Evolutionary conservation across 1,140 invertebrate genomes (phyloP), one percentile per base, ranked within the genome.

Genomic region (Gyrodactylus bullatarudis): DNA sequence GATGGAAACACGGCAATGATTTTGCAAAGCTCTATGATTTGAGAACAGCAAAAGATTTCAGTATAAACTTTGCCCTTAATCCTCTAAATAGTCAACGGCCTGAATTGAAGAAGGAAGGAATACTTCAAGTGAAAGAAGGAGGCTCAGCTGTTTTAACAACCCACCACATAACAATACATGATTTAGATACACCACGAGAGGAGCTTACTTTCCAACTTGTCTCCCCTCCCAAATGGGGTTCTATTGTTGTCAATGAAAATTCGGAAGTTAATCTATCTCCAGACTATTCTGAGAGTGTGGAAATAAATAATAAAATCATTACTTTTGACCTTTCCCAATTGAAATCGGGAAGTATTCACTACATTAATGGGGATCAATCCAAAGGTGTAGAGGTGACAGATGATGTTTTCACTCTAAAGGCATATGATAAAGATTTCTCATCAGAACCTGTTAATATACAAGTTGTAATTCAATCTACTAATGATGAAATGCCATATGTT

Each of bases 401-500:
- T 25, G 70, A 71, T 26, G 26, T 71, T 25, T 71, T 71, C n/a
- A 25, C 70, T 16, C 20, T 71, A 2, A 25, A 23, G 20, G 70
- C 21, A 26, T 23, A 1, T 25, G 70, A 71, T 71, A 23, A 23
- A 1, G 24, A 71, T 16, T 26, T 24, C 8, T 25, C 70, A 1
- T 71, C 70, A n/a, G 1, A 21, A 20, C 23, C 26, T 71, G 22
- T 71, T 20, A 24, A 71, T 1, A 23, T 71, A 24, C 23, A 71
- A 71, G 24, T 71, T 1, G 21, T 26, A 23, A 71, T 71, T 16
- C 70, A 71, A 1, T 71, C 70, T 1, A 24, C 24, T 1, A 71
- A 71, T 71, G 70, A 71, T 25, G 70, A 71, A n/a, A 21, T 23
- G 20, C 70, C 70, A 25, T 54, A 54, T 54, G 24, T 71, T 71